These are phyloP conservation scores for Macaria liturata DNA, from an alignment of 2,888 invertebrate genomes.

Conservation along the genomic window DNA sequence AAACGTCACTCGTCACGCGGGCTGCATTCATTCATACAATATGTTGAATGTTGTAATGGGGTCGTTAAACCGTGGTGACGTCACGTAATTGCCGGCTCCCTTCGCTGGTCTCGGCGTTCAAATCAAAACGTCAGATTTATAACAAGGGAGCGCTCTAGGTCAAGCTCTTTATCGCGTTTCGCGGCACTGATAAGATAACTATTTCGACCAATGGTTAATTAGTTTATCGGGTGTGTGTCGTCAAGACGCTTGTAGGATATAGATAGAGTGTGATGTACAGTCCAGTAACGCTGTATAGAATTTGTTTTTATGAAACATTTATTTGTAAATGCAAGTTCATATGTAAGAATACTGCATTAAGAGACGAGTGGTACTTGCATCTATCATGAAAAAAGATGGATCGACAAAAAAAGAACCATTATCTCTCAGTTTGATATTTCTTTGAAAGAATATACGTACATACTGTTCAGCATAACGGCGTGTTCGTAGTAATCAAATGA, in stretches of 20 bases:
- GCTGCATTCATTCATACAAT: constrained; percentile 81
- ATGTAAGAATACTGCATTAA: too few relatives aligned
- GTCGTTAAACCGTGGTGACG: constrained; percentile 81
- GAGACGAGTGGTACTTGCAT: too few relatives aligned
- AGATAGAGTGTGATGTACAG: too few relatives aligned
- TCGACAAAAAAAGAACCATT: too few relatives aligned
- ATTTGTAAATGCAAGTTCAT: too few relatives aligned
- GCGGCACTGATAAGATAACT: constrained; percentile 37
- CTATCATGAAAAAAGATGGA: too few relatives aligned
- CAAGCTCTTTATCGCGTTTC: constrained; percentile 70
- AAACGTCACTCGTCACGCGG: constrained; percentile 76
- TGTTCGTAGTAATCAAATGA: too few relatives aligned
- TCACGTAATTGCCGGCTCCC: constrained; percentile 82
- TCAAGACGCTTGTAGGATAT: constrained; percentile 31
- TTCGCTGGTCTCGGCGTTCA: constrained; percentile 67
- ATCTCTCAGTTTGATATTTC: too few relatives aligned
- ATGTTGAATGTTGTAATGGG: constrained; percentile 80
- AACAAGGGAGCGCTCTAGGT: constrained; percentile 81
- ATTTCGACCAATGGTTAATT: constrained; percentile 33
- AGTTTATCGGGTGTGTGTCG: constrained; percentile 31
- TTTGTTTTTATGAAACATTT: too few relatives aligned
- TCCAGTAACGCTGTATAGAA: too few relatives aligned
- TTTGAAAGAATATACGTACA: too few relatives aligned
- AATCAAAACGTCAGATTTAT: constrained; percentile 81
- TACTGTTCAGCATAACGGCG: too few relatives aligned